phyloP scores from a whole-genome alignment of 2,888 invertebrate genomes.

The Thereva unica region DNA sequence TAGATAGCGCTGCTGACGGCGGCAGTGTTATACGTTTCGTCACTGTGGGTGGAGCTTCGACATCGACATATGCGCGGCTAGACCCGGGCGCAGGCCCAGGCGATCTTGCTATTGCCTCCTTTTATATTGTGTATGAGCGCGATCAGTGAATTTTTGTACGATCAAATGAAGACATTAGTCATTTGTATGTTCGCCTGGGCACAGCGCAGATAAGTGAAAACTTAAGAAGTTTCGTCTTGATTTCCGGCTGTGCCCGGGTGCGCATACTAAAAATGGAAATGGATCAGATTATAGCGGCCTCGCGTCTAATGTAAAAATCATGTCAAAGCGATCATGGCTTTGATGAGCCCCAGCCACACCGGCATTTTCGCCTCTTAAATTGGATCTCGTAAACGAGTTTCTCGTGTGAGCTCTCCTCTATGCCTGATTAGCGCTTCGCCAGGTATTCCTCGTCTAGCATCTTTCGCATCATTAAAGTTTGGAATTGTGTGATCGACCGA shows the following conservation, averaged over 20 bases:
- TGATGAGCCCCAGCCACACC: constrained; percentile 2
- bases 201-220: constrained; percentile 3
- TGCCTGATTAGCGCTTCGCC: too few species aligned
- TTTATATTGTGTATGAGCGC: constrained; percentile 6
- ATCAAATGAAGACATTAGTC: constrained; percentile 30
- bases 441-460: background rate
- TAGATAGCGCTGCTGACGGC: constrained; percentile 35
- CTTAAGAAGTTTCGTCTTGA: constrained; percentile 7
- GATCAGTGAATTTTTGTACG: background rate
- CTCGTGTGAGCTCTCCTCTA: constrained; percentile 1
- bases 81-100: too few species aligned
- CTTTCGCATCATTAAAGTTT: constrained; percentile 7
- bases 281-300: constrained; percentile 21
- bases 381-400: constrained; percentile 8
- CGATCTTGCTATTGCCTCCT: background rate
- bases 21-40: constrained; percentile 24
- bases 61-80: background rate
- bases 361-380: constrained; percentile 21
- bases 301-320: constrained; percentile 30
- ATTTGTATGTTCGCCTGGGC: constrained; percentile 2
- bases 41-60: constrained; percentile 32
- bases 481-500: constrained; percentile 9
- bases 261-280: constrained; percentile 18
- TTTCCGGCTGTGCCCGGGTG: constrained; percentile 4
- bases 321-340: constrained; percentile 25